phyloP scores from a whole-genome alignment of 1,140 invertebrate species.

The Ectropis grisescens region DNA sequence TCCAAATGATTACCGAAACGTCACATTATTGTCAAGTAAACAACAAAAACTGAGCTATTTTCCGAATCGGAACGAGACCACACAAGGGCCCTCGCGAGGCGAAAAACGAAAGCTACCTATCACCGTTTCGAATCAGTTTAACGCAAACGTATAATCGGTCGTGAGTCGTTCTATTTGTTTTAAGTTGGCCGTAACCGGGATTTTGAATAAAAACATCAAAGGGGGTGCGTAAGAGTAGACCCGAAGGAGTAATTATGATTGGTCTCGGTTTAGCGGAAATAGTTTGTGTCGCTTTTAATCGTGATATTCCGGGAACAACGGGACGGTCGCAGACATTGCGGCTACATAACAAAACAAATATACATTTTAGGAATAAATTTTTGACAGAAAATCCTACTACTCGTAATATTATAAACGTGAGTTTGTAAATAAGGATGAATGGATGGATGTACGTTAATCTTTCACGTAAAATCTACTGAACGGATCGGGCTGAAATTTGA shows the following conservation, averaged over 20 bases:
- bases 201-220: conserved; percentile 65
- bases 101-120: conserved; percentile 42
- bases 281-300: conserved; percentile 60
- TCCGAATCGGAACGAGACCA: conserved; percentile 33
- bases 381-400: no score
- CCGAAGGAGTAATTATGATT: conserved; percentile 65
- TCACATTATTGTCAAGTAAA: conserved; percentile 29
- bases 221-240: conserved; percentile 47
- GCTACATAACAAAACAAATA: no score
- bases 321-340: no score
- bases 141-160: conserved; percentile 59
- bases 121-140: conserved; percentile 60
- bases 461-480: no score
- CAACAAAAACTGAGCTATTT: conserved; percentile 25
- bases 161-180: conserved; percentile 62
- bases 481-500: no score
- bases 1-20: conserved; percentile 23
- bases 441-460: no score
- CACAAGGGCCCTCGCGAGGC: conserved; percentile 36
- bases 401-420: no score
- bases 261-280: conserved; percentile 62
- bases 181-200: conserved; percentile 56
- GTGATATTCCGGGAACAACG: conserved; percentile 41
- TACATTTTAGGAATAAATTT: no score
- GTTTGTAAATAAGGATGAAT: no score